Base-by-base conservation (phyloP, 2,113 vertebrate species). In the Polyodon spathula region DNA sequence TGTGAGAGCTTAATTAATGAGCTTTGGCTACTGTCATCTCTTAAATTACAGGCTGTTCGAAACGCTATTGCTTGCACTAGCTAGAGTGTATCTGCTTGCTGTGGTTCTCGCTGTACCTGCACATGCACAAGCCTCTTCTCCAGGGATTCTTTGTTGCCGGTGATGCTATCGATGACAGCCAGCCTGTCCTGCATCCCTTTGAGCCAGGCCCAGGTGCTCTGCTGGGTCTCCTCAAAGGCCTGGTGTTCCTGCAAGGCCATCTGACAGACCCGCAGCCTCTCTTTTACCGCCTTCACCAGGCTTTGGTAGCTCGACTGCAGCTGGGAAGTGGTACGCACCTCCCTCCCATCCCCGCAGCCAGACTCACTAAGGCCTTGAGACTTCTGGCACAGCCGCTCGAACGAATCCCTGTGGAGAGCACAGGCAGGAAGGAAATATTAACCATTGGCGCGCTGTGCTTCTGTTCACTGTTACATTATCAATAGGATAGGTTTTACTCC, bases 201-300 rank as follows among this genome's bases (percentile, higher is more conserved):
- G 58, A 96, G 77, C 91, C 94, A 94, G 40, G 86, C 76, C 89
- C 92, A 93, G 72, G 93, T 82, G 63, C 69, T 86, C 75, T 89
- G 92, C 27, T 91, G 79, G 4, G 90, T 90, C 44, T 92, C 91
- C 68, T 91, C 90, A 61, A 99, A 90, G 46, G 82, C 88, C 54
- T 93, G 92, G 46, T 92, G 91, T 68, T 97, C 93, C 75, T 96
- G 94, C 9, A 96, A 80, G 57, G 89, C 90, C 69, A 90, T 71
- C 68, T 95, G 93, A 63, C 90, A 89, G 56, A 76, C 66, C 41
- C 80, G 79, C n/a, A 96, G 79, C 16, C 71, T 89, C 56, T 90
- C 88, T 70, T 89, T 93, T 61, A 88, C 81, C 8, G 17, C 73
- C 71, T 87, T 89, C 42, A 93, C 79, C 53, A 99, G 70, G 38